Evolutionary conservation across 2,797 vertebrate genomes (phyloP).

Genomic region (Danio choprae): DNA sequence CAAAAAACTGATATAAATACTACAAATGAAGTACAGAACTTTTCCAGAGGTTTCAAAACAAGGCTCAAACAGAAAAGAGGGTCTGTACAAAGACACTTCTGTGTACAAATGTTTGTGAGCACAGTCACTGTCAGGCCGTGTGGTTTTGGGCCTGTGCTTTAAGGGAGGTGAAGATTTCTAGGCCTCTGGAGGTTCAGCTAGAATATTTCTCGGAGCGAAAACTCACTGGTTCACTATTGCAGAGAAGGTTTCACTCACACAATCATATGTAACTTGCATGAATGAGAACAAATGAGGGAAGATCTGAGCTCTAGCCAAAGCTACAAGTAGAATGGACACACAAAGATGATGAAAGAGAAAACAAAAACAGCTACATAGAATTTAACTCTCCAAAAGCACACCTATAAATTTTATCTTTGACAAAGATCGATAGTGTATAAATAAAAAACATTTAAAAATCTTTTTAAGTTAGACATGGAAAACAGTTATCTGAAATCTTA

Average conservation of each 20-base stretch:
- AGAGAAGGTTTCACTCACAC: conserved; percentile 19
- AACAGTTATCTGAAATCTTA: conserved; percentile 52
- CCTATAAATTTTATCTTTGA: conserved; percentile 65
- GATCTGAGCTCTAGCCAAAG: conserved; percentile 3
- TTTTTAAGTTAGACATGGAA: conserved; percentile 60
- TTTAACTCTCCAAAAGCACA: conserved; percentile 70
- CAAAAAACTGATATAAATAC: not conserved
- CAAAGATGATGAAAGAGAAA: conserved; percentile 16
- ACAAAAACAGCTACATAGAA: conserved; percentile 56
- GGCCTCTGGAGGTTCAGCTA: conserved; percentile 40
- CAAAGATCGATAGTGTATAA: conserved; percentile 70
- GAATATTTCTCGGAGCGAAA: not conserved
- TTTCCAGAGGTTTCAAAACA: not conserved
- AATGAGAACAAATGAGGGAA: conserved; percentile 13
- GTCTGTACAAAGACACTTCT: conserved; percentile 21
- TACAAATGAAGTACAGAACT: not conserved
- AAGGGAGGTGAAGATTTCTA: conserved; percentile 63
- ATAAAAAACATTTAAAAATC: conserved; percentile 66
- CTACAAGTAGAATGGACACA: conserved; percentile 51
- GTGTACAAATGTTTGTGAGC: conserved; percentile 24
- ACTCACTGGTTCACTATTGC: conserved; percentile 4
- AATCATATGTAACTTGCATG: conserved; percentile 32
- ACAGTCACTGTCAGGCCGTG: conserved; percentile 16
- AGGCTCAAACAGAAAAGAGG: not conserved
- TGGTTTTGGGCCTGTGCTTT: conserved; percentile 61